Conservation (phyloP, 2,888 invertebrate genomes). For the Xylophagus ater region DNA sequence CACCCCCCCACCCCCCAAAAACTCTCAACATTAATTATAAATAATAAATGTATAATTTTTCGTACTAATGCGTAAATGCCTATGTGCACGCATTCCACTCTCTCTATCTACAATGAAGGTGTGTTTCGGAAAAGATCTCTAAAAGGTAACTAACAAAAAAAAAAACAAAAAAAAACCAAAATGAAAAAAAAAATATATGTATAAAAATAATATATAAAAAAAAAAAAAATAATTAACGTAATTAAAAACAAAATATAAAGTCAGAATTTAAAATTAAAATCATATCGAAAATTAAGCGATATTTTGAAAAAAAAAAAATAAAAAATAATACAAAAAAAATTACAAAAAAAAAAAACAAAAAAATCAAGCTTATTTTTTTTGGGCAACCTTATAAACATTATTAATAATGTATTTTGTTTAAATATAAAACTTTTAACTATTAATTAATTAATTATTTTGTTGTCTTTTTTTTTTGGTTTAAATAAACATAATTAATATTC, state of each 20-base stretch:
- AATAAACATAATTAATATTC: no score
- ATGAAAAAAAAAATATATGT: slow-evolving; percentile 18
- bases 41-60: slow-evolving; percentile 41
- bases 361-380: slow-evolving; percentile 1
- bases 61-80: slow-evolving; percentile 42
- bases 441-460: no score
- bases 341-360: background rate
- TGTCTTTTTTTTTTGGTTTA: no score
- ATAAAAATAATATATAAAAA: slow-evolving; percentile 9
- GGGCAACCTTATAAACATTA: slow-evolving; percentile 12
- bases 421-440: no score
- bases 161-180: slow-evolving; percentile 21
- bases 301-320: slow-evolving; percentile 29
- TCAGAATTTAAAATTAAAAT: no score
- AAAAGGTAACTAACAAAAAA: slow-evolving; percentile 69
- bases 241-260: no score
- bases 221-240: slow-evolving; percentile 7
- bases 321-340: slow-evolving; percentile 30
- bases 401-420: no score
- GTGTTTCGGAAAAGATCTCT: slow-evolving; percentile 95
- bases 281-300: slow-evolving; percentile 20
- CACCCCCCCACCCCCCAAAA: no score
- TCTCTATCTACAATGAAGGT: slow-evolving; percentile 50
- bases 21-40: slow-evolving; percentile 16
- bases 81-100: slow-evolving; percentile 47